Evolutionary conservation across 1,140 invertebrate species (phyloP).

Genomic region (Dendrolimus punctatus): DNA sequence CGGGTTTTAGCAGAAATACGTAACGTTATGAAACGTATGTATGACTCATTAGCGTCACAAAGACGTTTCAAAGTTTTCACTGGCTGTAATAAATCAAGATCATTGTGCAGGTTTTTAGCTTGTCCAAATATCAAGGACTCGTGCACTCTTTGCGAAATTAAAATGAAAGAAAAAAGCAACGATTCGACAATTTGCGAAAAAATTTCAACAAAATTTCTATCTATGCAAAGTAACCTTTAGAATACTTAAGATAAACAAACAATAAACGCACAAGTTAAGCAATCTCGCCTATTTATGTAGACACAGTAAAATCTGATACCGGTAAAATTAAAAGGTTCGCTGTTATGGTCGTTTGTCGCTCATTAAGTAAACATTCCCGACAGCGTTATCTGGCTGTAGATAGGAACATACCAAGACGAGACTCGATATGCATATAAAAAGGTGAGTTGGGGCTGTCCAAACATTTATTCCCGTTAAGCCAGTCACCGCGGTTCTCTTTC

Average conservation of each 20-base stretch:
- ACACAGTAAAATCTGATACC: too few species aligned
- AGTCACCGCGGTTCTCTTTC: conserved; percentile 16
- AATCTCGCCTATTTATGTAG: too few species aligned
- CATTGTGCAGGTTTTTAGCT: conserved; percentile 37
- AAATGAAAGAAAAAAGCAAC: conserved; percentile 12
- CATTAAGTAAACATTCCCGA: conserved; percentile 67
- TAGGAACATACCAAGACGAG: conserved; percentile 35
- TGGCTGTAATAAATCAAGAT: conserved; percentile 24
- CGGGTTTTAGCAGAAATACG: too few species aligned
- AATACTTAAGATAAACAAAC: too few species aligned
- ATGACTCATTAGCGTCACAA: neutral
- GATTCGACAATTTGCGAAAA: conserved; percentile 28
- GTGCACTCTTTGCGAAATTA: conserved; percentile 41
- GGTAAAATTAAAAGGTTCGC: conserved; percentile 27
- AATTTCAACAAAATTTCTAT: conserved; percentile 23
- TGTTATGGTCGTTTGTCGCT: conserved; percentile 43
- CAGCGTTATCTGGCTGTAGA: conserved; percentile 52
- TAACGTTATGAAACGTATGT: too few species aligned
- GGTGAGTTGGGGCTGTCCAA: conserved; percentile 35
- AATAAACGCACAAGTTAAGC: too few species aligned
- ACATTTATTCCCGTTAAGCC: conserved; percentile 44
- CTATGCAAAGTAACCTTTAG: neutral
- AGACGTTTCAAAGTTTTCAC: conserved; percentile 34
- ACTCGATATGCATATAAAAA: conserved; percentile 44
- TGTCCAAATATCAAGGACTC: conserved; percentile 32